Percentiles rank a stretch among this genome's conserved stretches.
Conservation (phyloP, 92 coral and sea anemone genomes). For the Nematostella vectensis region DNA sequence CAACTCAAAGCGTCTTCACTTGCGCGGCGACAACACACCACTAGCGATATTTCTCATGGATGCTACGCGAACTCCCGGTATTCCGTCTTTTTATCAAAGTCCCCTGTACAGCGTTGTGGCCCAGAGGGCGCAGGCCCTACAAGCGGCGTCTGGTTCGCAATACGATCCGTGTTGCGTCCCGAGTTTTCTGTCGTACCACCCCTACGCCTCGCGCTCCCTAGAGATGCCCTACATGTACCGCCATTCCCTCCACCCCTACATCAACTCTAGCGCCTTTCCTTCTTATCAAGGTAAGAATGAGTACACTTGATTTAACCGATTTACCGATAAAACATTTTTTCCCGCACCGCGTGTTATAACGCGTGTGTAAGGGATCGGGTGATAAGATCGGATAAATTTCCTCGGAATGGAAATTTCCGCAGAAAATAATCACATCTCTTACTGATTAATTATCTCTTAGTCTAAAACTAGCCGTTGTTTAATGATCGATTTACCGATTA, state of each 20-base stretch:
- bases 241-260: constrained; percentile 34
- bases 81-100: constrained; percentile 55
- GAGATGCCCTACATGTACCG: constrained; percentile 60
- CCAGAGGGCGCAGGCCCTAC: constrained; percentile 38
- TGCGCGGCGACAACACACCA: not conserved
- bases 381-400: too few relatives aligned
- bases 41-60: not conserved
- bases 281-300: constrained; percentile 67
- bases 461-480: too few relatives aligned
- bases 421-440: too few relatives aligned
- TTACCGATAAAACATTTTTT: too few relatives aligned
- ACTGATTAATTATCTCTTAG: too few relatives aligned
- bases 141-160: constrained; percentile 35
- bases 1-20: constrained; percentile 12
- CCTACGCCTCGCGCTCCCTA: constrained; percentile 27
- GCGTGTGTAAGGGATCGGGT: too few relatives aligned
- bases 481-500: too few relatives aligned
- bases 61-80: not conserved
- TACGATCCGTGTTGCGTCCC: constrained; percentile 73
- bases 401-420: too few relatives aligned
- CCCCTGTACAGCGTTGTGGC: constrained; percentile 64
- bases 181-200: constrained; percentile 38
- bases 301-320: not conserved
- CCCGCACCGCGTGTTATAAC: too few relatives aligned
- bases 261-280: too few relatives aligned